Base-by-base conservation (phyloP, 2,888 invertebrate genomes). In the Xanthia icteritia region DNA sequence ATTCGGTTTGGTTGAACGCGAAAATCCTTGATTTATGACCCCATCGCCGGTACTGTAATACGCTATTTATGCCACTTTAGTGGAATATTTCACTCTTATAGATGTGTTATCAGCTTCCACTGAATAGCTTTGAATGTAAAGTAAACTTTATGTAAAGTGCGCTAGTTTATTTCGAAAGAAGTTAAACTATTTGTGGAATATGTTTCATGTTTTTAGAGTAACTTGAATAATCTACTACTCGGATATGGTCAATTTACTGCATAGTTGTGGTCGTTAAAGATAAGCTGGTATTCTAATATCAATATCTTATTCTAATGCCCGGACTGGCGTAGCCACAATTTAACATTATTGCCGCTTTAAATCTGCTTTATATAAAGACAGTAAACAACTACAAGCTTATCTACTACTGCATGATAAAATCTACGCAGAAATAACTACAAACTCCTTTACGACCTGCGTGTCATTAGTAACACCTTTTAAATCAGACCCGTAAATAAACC, bases 21-120 rank as follows among this genome's bases (percentile, higher is more conserved):
- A 71, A 75, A 79, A 73, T 60, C 67, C 51, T 42, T 79, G 79
- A 86, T 85, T 74, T 87, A 85, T 79, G 20, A 67, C 64, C 42
- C 31, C 69, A 42, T 72, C 72, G 39, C 27, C 31, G 69, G 56
- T 31, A 20, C 45, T 66, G 74, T 86, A 65, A 72, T 74, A 39
- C 63, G 63, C 23, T 68, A 72, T 79, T 74, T 70, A 75, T 77
- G 77, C 71, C 79, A 36, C 73, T 65, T 73, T 79, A 36, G 27
- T 27, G 27, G 20, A 73, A 84, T 86, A 79, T 76, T 77, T 86
- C 75, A 77, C 65, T 75, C 82, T 77, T 75, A 87, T 51, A 68
- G 58, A 76, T 76, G 15, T 70, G 58, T 67, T 78, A 82, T 82
- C 85, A 76, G 66, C 36, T 69, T 6, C 27, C 13, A 67, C 76